Percentiles rank a stretch among this genome's conserved stretches.
phyloP scores from a whole-genome alignment of 2,797 vertebrate genomes.

The Oreochromis mossambicus region DNA sequence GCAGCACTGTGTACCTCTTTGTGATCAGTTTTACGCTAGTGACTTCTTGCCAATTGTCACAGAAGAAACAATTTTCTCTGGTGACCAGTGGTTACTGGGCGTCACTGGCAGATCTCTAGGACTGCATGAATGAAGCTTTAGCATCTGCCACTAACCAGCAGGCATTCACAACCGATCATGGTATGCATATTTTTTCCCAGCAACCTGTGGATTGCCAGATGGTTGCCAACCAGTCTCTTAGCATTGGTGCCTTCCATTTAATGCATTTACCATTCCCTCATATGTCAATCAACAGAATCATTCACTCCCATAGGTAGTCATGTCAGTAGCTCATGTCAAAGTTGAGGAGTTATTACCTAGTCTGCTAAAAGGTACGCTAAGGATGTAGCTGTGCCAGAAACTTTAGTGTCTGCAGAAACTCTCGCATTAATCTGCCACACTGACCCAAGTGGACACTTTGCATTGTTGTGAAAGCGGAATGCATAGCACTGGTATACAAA shows the following conservation, averaged over 20 bases:
- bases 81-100: not conserved
- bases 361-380: not conserved
- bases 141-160: not conserved
- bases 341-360: not conserved
- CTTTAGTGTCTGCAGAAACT: not conserved
- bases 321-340: not conserved
- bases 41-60: not conserved
- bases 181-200: not conserved
- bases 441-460: not conserved
- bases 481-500: not conserved
- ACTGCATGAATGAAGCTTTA: not conserved
- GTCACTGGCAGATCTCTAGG: not conserved
- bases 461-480: not conserved
- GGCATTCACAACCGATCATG: not conserved
- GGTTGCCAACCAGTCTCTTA: not conserved
- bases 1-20: not conserved
- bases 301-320: not conserved
- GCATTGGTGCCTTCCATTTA: not conserved
- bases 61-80: not conserved
- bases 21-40: not conserved
- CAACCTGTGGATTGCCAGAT: not conserved
- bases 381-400: not conserved
- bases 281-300: not conserved
- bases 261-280: not conserved
- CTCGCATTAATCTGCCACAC: not conserved